Base-by-base conservation (phyloP, 1,140 invertebrate species). In the Pseudomyrmex sp. region DNA sequence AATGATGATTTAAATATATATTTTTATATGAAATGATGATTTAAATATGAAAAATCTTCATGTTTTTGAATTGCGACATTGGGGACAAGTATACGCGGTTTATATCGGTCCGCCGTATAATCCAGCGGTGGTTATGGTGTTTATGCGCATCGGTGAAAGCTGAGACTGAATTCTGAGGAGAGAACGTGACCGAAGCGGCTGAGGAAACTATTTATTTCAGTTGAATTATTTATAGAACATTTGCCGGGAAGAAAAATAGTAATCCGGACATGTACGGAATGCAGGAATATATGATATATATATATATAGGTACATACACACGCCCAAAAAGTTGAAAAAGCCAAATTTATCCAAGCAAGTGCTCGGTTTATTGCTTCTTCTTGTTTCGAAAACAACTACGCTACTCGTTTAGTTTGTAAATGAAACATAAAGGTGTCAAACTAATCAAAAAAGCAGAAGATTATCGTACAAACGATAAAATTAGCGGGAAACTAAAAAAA, bases 211-310 rank as follows among this genome's bases (percentile, higher is more conserved):
- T 90, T 88, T 90, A 90, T 90, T 90, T 90, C 84, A 73, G 62
- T 85, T 90, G 89, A 90, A 90, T 90, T 90, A 90, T 90, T 90
- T 90, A 90, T 90, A 86, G 89, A 90, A 83, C 73, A 77, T 86
- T 35, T 52, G 63, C 68, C 23, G 23, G 18, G 18, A 13, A 70
- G 48, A 82, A 48, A 83, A 26, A 59, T 7, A 10, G 54, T 48
- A 20, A 35, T 3, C 5, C n/a, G 58, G 56, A 68, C 48, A 44
- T 68, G 26, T 8, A 2, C 23, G 5, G 46, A 73, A 63, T 66
- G 70, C 68, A 48, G n/a, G 7, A n/a, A 69, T 59, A 73, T 2
- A 7, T 5, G 35, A 35, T 35, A 35, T 7, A 35, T 35, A 5
- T 35, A 26, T 26, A 26, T 26, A 26, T 2, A 23, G 0, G 26